Percentiles rank a stretch among this genome's conserved stretches.
Conservation (phyloP, 2,113 vertebrate genomes). For the Oryzias celebensis region DNA sequence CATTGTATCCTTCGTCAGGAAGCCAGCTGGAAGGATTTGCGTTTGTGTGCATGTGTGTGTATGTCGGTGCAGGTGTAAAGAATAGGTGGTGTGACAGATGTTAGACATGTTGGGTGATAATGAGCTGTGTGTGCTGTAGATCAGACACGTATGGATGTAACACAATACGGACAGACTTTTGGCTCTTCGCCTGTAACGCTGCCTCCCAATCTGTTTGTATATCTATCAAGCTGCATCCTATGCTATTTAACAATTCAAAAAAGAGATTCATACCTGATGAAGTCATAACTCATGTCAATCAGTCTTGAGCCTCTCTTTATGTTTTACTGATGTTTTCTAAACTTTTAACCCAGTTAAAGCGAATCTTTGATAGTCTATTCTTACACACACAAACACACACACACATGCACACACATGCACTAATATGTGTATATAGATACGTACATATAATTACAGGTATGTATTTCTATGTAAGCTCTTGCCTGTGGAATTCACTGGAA, state of each 20-base stretch:
- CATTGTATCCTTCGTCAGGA: slow-evolving; percentile 14
- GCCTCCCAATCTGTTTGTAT: background rate
- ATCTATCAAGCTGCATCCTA: background rate
- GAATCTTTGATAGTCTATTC: too few relatives aligned
- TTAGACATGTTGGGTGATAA: slow-evolving; percentile 48
- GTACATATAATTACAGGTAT: too few relatives aligned
- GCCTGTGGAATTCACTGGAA: too few relatives aligned
- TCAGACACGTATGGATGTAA: slow-evolving; percentile 33
- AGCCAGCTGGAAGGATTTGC: background rate
- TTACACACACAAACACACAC: too few relatives aligned
- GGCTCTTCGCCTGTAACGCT: slow-evolving; percentile 12
- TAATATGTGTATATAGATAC: too few relatives aligned
- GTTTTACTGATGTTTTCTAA: background rate
- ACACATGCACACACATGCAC: too few relatives aligned
- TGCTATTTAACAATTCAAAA: background rate
- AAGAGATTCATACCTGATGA: background rate
- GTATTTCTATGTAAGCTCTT: too few relatives aligned
- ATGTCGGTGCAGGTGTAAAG: slow-evolving; percentile 1
- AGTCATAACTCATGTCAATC: background rate
- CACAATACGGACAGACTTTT: slow-evolving; percentile 27
- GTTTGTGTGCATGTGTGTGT: slow-evolving; percentile 12
- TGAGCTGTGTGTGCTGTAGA: slow-evolving; percentile 49
- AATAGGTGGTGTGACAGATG: slow-evolving; percentile 56
- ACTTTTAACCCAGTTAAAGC: background rate
- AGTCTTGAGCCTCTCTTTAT: background rate